These are phyloP conservation scores for Gryon sp. DNA, from an alignment of 1,140 invertebrate genomes.

Conservation along the genomic window DNA sequence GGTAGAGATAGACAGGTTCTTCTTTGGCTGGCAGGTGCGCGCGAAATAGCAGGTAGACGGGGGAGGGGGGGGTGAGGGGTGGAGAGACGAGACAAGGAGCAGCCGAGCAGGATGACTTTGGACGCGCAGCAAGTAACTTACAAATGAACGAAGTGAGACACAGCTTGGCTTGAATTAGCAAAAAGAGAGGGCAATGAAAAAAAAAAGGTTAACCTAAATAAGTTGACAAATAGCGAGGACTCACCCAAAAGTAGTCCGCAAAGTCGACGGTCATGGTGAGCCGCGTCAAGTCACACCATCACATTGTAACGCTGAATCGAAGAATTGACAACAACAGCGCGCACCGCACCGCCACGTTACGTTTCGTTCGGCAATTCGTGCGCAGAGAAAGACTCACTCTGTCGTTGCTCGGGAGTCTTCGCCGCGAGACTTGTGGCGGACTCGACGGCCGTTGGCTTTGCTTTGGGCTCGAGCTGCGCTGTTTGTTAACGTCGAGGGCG, in stretches of 20 bases:
- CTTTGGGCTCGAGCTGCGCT: too few species aligned
- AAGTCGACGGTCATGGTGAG: slow-evolving; percentile 88
- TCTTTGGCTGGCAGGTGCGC: too few species aligned
- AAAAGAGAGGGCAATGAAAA: too few species aligned
- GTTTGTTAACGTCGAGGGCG: too few species aligned
- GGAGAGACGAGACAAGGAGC: not conserved
- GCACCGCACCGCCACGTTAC: slow-evolving; percentile 33
- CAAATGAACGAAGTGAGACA: too few species aligned
- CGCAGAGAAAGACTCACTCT: too few species aligned
- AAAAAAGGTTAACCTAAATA: slow-evolving; percentile 40
- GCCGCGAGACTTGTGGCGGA: too few species aligned
- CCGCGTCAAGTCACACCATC: slow-evolving; percentile 70
- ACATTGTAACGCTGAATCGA: slow-evolving; percentile 42
- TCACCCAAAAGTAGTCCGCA: slow-evolving; percentile 90
- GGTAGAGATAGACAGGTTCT: not conserved
- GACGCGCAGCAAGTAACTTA: slow-evolving; percentile 15
- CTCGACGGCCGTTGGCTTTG: too few species aligned
- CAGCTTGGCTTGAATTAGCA: too few species aligned
- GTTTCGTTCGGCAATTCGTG: not conserved
- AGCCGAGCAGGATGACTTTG: not conserved
- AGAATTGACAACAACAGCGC: slow-evolving; percentile 19
- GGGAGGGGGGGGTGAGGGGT: not conserved
- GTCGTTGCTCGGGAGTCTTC: too few species aligned
- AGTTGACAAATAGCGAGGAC: slow-evolving; percentile 61
- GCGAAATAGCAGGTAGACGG: not conserved